Percentiles rank a stretch among this genome's conserved stretches.
Evolutionary conservation across 1,140 invertebrate genomes (phyloP).

Genomic region (Eumaeus atala): DNA sequence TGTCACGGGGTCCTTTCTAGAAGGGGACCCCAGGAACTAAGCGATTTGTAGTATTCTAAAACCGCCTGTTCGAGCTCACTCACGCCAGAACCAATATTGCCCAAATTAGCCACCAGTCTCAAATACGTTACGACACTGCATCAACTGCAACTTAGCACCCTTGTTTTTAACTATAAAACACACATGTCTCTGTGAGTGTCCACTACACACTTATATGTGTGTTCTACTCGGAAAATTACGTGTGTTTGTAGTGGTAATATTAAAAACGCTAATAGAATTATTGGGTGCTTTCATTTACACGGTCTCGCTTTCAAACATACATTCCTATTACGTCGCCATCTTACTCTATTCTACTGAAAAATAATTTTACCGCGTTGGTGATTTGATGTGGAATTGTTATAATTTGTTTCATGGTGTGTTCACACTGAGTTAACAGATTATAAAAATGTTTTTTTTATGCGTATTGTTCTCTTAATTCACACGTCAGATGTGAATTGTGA

Average conservation of each 20-base stretch:
- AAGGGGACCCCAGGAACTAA: too few species aligned
- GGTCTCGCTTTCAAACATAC: conserved; percentile 38
- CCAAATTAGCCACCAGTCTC: too few species aligned
- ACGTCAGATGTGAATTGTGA: neutral
- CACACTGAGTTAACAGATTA: neutral
- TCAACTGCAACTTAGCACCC: too few species aligned
- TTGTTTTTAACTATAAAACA: too few species aligned
- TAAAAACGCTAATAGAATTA: conserved; percentile 8
- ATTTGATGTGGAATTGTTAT: conserved; percentile 57
- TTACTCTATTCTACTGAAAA: neutral
- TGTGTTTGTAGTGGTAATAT: too few species aligned
- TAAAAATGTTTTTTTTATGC: neutral
- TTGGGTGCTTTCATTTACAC: conserved; percentile 50
- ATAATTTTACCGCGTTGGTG: conserved; percentile 23
- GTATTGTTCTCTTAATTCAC: neutral
- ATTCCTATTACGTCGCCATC: conserved; percentile 36
- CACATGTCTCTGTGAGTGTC: too few species aligned
- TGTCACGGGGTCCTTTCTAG: too few species aligned
- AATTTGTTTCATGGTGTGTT: conserved; percentile 21
- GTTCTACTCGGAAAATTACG: neutral
- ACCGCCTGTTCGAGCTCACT: too few species aligned
- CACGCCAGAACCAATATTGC: too few species aligned
- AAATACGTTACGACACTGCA: too few species aligned
- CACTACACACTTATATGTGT: too few species aligned
- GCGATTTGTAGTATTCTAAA: too few species aligned